phyloP scores from a whole-genome alignment of 1,140 invertebrate genomes.

The Solenopsis fugax region DNA sequence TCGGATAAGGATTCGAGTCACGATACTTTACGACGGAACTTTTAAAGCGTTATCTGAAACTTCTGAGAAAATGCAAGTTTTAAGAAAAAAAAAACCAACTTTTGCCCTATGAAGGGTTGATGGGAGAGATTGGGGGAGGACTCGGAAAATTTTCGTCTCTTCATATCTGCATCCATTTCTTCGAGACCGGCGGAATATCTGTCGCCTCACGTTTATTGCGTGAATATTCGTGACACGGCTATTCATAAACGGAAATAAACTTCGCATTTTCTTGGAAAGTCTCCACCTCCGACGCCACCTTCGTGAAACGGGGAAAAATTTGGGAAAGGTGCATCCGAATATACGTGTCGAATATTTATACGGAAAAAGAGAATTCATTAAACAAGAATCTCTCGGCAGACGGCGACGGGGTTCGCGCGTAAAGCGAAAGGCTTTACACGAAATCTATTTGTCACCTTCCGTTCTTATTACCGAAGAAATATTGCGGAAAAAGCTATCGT shows the following conservation, averaged over 20 bases:
- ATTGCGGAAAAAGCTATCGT: constrained; percentile 3
- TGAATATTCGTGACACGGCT: constrained; percentile 13
- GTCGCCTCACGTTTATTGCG: constrained; percentile 13
- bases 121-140: too few species aligned
- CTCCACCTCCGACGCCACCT: not conserved
- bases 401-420: not conserved
- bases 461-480: constrained; percentile 33
- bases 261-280: constrained; percentile 27
- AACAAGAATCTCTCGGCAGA: not conserved
- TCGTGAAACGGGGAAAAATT: constrained; percentile 5
- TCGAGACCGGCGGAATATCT: not conserved
- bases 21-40: constrained; percentile 10
- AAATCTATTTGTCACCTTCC: constrained; percentile 33
- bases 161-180: constrained; percentile 8
- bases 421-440: not conserved
- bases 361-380: not conserved
- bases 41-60: not conserved
- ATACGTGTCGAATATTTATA: constrained; percentile 12
- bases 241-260: constrained; percentile 35
- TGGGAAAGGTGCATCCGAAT: not conserved
- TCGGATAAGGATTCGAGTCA: constrained; percentile 23
- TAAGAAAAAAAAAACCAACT: not conserved
- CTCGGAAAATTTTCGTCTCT: constrained; percentile 18
- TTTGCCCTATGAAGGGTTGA: not conserved
- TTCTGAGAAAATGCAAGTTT: not conserved